Evolutionary conservation across 2,113 vertebrate species (phyloP), one percentile per base, ranked within the genome.

Genomic region (Chlamydotis undulata): DNA sequence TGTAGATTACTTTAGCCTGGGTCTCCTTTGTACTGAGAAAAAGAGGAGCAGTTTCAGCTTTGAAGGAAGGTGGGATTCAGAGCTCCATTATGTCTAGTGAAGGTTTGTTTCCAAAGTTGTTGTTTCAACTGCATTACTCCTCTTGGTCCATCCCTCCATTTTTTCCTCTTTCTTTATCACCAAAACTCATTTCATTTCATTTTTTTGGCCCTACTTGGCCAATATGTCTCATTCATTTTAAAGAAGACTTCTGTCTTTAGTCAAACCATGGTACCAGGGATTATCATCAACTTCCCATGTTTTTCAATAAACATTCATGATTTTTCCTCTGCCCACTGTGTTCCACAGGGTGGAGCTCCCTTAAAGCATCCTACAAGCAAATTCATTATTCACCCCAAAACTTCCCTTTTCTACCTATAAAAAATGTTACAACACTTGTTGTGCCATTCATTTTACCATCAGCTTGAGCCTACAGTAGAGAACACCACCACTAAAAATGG

Each of bases 281-380:
- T 41, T 45, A 65, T 25, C 35, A 69, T 33, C 19, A 59, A 12
- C 13, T 73, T 89, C 33, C 70, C 43, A 33, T 4, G 55, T 77
- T 74, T 88, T 93, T 73, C 11, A 53, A 53, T 53, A 65, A 90
- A 67, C 28, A 55, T 6, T 67, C 10, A 29, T 53, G 5, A 3
- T 4, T 82, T 90, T 70, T 80, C 7, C 12, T 86, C 64, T 68
- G 41, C 57, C 60, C 14, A 17, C 55, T 41, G 23, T 47, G 41
- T 89, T 93, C 90, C 86, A 87, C 83, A 70, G 57, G 71, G 47
- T 92, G 73, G 83, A 92, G 56, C n/a, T 81, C 59, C 89, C 86
- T 97, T 92, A 83, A 95, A 89, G 5, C 9, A 91, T 78, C 86
- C 68, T 75, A 67, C 28, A 55, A 56, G 19, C 7, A 77, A 77